Base-by-base conservation (phyloP, 1,140 invertebrate species). In the Polypedilum pembai region DNA sequence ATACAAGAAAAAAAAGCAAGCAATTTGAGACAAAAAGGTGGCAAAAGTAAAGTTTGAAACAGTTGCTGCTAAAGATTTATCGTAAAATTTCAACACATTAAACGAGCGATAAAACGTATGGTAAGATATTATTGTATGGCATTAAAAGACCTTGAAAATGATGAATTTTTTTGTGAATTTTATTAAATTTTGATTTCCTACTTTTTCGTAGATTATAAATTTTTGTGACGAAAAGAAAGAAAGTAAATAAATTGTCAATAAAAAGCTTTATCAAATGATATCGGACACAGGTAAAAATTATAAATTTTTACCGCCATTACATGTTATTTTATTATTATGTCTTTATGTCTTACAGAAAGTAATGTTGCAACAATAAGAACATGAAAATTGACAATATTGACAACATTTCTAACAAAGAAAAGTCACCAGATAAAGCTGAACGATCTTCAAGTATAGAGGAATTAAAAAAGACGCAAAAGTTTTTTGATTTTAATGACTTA, bases 371-470 rank as follows among this genome's bases (percentile, higher is more conserved):
- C 45, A 33, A 56, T 56, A 15, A 56, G 45, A 69, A 69, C 65
- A 69, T 69, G 65, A 69, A 69, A 21, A 69, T 69, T 69, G 65
- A 69, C 18, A 21, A 69, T 69, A 69, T 69, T 18, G 65, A 69
- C 20, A 21, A 69, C 18, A 69, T 69, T 10, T 10, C 20, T 2
- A 69, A 69, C 12, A 69, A 69, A 5, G 65, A 69, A 21, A 69
- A 69, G 20, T 69, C 65, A 18, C 65, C 65, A 18, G 65, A 69
- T 21, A 69, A 69, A 69, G 65, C 65, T 20, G 65, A 69, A 21
- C 15, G 65, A 20, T 5, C 17, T 69, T 10, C n/a, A 4, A 69
- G 65, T 18, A 69, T 69, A 7, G 65, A 69, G 17, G 65, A 69
- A 10, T 18, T 69, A 18, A 69, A 69, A 10, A 69, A 69, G 10